These are phyloP conservation scores for Enteromius thamalakanensis DNA, from an alignment of 2,797 vertebrate species.

Conservation along the genomic window DNA sequence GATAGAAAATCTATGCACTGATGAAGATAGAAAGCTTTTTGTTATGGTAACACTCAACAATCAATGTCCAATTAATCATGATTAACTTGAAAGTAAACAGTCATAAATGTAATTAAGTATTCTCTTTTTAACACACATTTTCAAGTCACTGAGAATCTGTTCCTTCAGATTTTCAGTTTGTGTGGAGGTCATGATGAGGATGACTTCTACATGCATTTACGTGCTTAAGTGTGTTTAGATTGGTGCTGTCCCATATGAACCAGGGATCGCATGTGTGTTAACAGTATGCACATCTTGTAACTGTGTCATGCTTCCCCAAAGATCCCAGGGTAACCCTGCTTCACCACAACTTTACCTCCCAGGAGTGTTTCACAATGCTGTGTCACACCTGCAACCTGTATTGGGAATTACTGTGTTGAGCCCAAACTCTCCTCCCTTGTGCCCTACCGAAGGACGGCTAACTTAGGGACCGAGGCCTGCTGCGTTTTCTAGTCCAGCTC, in stretches of 20 bases:
- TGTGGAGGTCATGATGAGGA: not conserved
- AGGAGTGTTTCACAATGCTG: slow-evolving; percentile 68
- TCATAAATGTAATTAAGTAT: not conserved
- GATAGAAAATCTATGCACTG: slow-evolving; percentile 11
- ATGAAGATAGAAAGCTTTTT: slow-evolving; percentile 32
- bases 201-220: slow-evolving; percentile 16
- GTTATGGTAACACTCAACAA: slow-evolving; percentile 29
- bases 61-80: slow-evolving; percentile 26
- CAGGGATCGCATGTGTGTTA: slow-evolving; percentile 59
- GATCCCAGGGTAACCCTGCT: slow-evolving; percentile 69
- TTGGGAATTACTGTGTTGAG: slow-evolving; percentile 71
- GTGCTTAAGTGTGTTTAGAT: slow-evolving; percentile 49
- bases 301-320: slow-evolving; percentile 60
- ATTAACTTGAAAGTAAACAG: slow-evolving; percentile 5
- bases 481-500: slow-evolving; percentile 64
- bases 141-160: not conserved
- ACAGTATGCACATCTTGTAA: slow-evolving; percentile 56
- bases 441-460: slow-evolving; percentile 65
- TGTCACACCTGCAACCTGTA: slow-evolving; percentile 80
- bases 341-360: slow-evolving; percentile 67
- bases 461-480: slow-evolving; percentile 65
- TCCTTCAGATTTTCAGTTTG: not conserved
- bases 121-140: not conserved
- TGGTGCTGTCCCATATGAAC: slow-evolving; percentile 51
- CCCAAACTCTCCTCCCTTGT: slow-evolving; percentile 68